These are phyloP conservation scores for Enteromius trimaculatus DNA, from an alignment of 2,797 vertebrate species.

Conservation along the genomic window DNA sequence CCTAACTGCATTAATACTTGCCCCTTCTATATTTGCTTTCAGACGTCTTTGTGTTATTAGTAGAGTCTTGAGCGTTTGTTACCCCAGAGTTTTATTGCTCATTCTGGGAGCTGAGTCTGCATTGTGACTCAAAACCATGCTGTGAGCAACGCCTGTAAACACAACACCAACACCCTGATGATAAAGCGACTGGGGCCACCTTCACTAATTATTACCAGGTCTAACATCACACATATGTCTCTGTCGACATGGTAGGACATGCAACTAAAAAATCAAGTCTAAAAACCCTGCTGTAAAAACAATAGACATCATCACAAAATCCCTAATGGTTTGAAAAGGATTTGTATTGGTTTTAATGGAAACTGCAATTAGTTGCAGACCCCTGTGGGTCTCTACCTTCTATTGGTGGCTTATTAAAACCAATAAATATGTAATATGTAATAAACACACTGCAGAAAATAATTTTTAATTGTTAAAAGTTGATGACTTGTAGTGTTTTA, in stretches of 20 bases:
- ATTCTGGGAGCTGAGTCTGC: constrained; percentile 47
- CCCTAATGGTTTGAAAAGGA: too few species aligned
- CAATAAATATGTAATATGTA: too few species aligned
- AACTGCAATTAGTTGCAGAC: too few species aligned
- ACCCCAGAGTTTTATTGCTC: constrained; percentile 45
- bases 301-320: too few species aligned
- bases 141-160: constrained; percentile 36
- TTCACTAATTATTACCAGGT: constrained; percentile 11
- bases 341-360: too few species aligned
- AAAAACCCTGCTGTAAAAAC: too few species aligned
- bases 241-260: neutral
- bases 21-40: neutral
- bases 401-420: too few species aligned
- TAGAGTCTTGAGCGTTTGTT: constrained; percentile 12
- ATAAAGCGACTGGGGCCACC: neutral
- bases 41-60: neutral
- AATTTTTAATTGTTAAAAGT: too few species aligned
- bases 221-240: neutral
- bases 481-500: too few species aligned
- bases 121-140: constrained; percentile 4
- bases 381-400: too few species aligned
- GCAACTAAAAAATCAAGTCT: neutral
- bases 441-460: too few species aligned
- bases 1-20: neutral
- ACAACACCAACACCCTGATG: neutral